Evolutionary conservation across 2,888 invertebrate genomes (phyloP).

Genomic region (Pollenia labialis): DNA sequence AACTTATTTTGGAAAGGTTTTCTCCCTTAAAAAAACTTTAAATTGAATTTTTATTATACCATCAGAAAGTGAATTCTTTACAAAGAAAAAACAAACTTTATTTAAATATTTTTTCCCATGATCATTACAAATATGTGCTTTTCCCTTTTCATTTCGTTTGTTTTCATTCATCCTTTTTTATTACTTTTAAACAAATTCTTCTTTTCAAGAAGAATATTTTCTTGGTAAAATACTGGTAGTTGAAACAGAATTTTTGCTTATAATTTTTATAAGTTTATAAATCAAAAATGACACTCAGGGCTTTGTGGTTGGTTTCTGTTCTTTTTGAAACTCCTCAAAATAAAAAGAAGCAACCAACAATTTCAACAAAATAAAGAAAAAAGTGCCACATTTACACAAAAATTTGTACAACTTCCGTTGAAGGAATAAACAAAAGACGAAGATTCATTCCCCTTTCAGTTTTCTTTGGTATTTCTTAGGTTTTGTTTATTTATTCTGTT

Average conservation of each 20-base stretch:
- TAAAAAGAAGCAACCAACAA: conserved; percentile 20
- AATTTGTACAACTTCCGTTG: conserved; percentile 71
- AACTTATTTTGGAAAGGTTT: background rate
- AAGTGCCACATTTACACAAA: conserved; percentile 63
- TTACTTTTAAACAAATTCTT: conserved; percentile 38
- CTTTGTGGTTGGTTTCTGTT: conserved; percentile 47
- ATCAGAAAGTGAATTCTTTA: background rate
- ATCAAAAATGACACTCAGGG: conserved; percentile 66
- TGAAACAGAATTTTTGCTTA: conserved; percentile 57
- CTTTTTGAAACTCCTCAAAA: conserved; percentile 23
- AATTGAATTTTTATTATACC: conserved; percentile 38
- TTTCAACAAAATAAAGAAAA: conserved; percentile 22
- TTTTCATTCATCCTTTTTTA: conserved; percentile 12
- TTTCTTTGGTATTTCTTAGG: conserved; percentile 22
- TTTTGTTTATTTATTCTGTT: conserved; percentile 43
- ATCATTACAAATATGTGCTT: conserved; percentile 17
- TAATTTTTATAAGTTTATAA: conserved; percentile 66
- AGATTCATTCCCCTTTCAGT: conserved; percentile 48
- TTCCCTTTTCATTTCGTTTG: background rate
- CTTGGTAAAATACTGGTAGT: conserved; percentile 20
- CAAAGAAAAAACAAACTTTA: conserved; percentile 18
- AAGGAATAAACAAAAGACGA: conserved; percentile 42
- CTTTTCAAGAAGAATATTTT: conserved; percentile 37
- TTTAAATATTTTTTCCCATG: conserved; percentile 52
- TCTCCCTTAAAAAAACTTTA: background rate